Evolutionary conservation across 2,888 invertebrate species (phyloP).

Genomic region (Gymnocheta viridis): DNA sequence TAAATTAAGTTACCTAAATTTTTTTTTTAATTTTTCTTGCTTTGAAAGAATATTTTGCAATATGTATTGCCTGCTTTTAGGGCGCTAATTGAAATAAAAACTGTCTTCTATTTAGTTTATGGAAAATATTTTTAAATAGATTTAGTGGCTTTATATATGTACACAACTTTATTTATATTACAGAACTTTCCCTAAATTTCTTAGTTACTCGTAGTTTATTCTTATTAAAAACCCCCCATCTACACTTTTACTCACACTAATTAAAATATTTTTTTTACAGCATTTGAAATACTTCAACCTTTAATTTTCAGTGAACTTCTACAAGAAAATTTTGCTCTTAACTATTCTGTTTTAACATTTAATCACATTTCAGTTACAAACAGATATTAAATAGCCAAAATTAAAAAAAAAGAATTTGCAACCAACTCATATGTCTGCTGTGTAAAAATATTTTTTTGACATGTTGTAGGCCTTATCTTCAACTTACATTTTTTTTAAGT

Average conservation of each 20-base stretch:
- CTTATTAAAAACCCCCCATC: background rate
- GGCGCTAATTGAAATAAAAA: no score
- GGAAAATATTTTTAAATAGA: no score
- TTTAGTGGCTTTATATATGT: no score
- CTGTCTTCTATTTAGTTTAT: no score
- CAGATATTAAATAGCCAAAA: background rate
- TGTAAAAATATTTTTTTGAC: slow-evolving; percentile 23
- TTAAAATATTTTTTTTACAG: background rate
- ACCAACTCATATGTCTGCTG: slow-evolving; percentile 33
- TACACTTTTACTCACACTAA: background rate
- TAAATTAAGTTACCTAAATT: no score
- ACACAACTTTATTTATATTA: no score
- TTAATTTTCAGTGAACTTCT: background rate
- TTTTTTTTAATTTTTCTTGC: no score
- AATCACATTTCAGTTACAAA: slow-evolving; percentile 36
- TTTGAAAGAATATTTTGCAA: no score
- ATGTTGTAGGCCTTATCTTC: slow-evolving; percentile 68
- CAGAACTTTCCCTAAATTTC: background rate
- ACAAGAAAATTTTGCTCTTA: background rate
- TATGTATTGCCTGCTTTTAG: no score
- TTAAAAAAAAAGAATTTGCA: background rate
- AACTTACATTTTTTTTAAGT: slow-evolving; percentile 58
- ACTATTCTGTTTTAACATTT: slow-evolving; percentile 43
- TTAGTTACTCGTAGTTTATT: background rate
- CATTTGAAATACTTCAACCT: background rate